Percentiles rank a stretch among this genome's conserved stretches.
Conservation (phyloP, 2,888 invertebrate species). For the Dasypolia templi region DNA sequence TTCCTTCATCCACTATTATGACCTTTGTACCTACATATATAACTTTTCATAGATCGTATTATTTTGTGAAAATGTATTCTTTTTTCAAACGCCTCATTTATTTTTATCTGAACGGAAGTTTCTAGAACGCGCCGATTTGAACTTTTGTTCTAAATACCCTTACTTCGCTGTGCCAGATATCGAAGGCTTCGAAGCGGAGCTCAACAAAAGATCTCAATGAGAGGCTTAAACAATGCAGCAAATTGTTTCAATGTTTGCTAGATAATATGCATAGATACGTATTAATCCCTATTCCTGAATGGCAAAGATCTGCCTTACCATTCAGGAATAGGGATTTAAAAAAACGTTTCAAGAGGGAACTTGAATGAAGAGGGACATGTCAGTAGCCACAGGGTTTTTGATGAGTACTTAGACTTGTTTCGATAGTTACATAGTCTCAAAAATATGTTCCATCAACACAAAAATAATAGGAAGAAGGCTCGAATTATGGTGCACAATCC, state of each 20-base stretch:
- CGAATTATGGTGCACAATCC: slow-evolving; percentile 16
- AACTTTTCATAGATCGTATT: not conserved
- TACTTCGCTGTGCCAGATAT: slow-evolving; percentile 31
- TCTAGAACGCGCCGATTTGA: slow-evolving; percentile 22
- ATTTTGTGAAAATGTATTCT: not conserved
- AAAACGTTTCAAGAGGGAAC: slow-evolving; percentile 17
- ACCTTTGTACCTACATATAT: too few relatives aligned
- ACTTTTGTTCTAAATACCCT: slow-evolving; percentile 39
- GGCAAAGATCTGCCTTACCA: slow-evolving; percentile 15
- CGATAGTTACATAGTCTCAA: not conserved
- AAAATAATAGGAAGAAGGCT: slow-evolving; percentile 30
- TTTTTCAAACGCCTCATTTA: slow-evolving; percentile 10
- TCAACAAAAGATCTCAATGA: slow-evolving; percentile 56
- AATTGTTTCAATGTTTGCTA: slow-evolving; percentile 59
- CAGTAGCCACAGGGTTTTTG: slow-evolving; percentile 1
- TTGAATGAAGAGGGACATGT: not conserved
- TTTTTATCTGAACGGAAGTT: slow-evolving; percentile 6
- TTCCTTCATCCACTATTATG: not conserved
- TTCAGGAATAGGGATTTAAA: slow-evolving; percentile 25
- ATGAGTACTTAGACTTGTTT: not conserved
- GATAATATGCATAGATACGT: slow-evolving; percentile 31
- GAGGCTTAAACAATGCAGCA: slow-evolving; percentile 58
- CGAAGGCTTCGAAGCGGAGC: slow-evolving; percentile 41
- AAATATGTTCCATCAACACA: slow-evolving; percentile 31
- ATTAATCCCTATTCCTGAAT: too few relatives aligned